A percentile compares a stretch with the other conserved stretches of the same genome.
These are phyloP conservation scores for Holcopasites calliopsidis DNA, from an alignment of 1,140 invertebrate species.

Conservation along the genomic window DNA sequence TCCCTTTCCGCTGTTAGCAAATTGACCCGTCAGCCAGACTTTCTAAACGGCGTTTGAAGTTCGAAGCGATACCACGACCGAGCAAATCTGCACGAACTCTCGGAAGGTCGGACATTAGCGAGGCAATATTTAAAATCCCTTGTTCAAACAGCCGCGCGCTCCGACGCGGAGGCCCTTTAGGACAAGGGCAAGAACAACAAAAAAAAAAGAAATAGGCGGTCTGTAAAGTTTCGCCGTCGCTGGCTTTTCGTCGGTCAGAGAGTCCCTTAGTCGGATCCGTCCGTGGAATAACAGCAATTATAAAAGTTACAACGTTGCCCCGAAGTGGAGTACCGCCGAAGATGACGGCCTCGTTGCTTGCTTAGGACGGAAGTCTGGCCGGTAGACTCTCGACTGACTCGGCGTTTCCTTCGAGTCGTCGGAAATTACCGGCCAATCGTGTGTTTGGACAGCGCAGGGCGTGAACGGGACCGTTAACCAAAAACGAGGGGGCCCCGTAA, in stretches of 20 bases:
- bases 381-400: not conserved
- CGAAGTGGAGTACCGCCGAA: not conserved
- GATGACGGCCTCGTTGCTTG: constrained; percentile 36
- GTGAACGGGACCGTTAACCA: constrained; percentile 36
- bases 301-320: constrained; percentile 37
- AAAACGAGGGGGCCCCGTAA: constrained; percentile 33
- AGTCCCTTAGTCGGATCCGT: not conserved
- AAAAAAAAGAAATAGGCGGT: constrained; percentile 44
- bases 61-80: not conserved
- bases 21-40: no score
- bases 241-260: constrained; percentile 19
- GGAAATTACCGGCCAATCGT: constrained; percentile 40
- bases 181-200: not conserved
- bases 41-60: not conserved
- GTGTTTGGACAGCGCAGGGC: constrained; percentile 16
- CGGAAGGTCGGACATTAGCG: not conserved
- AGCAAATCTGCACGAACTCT: not conserved
- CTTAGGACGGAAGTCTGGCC: constrained; percentile 43
- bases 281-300: constrained; percentile 27
- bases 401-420: constrained; percentile 30
- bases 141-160: constrained; percentile 3
- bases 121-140: constrained; percentile 31
- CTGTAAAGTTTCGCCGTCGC: constrained; percentile 5
- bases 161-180: not conserved
- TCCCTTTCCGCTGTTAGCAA: no score